phyloP scores from a whole-genome alignment of 2,113 vertebrate species.

The Mirza zaza region DNA sequence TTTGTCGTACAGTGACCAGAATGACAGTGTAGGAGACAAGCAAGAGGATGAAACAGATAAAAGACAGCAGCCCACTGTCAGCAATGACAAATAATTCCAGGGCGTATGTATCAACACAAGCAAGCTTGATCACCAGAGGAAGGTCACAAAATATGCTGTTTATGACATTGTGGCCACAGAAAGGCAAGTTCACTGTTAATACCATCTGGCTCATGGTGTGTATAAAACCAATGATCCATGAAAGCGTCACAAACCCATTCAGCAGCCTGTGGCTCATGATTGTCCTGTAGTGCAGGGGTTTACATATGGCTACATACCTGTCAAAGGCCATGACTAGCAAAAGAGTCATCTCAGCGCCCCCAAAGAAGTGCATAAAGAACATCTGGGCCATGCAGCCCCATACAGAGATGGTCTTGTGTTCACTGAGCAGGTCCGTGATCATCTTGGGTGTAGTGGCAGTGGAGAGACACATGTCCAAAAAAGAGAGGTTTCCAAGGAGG shows the following conservation, averaged over 20 bases:
- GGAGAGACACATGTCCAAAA: slow-evolving; percentile 55
- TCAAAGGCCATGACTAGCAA: slow-evolving; percentile 77
- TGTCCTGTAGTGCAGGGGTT: slow-evolving; percentile 67
- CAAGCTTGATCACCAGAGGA: slow-evolving; percentile 69
- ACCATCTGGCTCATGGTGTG: slow-evolving; percentile 69
- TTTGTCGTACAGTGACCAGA: slow-evolving; percentile 49
- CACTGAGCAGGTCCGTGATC: slow-evolving; percentile 53
- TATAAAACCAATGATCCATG: slow-evolving; percentile 66
- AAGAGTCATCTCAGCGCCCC: slow-evolving; percentile 70
- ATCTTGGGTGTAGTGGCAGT: slow-evolving; percentile 74
- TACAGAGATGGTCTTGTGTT: slow-evolving; percentile 61
- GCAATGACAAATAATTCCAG: slow-evolving; percentile 68
- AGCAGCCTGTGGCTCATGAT: slow-evolving; percentile 68
- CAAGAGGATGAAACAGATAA: slow-evolving; percentile 55
- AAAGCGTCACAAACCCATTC: slow-evolving; percentile 22
- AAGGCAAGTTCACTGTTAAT: slow-evolving; percentile 58
- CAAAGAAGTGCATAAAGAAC: slow-evolving; percentile 73
- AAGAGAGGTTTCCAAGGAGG: slow-evolving; percentile 57
- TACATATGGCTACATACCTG: slow-evolving; percentile 78
- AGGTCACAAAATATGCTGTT: slow-evolving; percentile 70
- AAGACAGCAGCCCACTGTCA: slow-evolving; percentile 65
- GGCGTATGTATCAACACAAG: slow-evolving; percentile 57
- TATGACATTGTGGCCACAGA: slow-evolving; percentile 51
- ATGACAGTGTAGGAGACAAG: slow-evolving; percentile 62
- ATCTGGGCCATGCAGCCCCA: slow-evolving; percentile 73